A percentile compares a stretch with the other conserved stretches of the same genome.
These are phyloP conservation scores for Sterna hirundo DNA, from an alignment of 2,113 vertebrate species.

Conservation along the genomic window DNA sequence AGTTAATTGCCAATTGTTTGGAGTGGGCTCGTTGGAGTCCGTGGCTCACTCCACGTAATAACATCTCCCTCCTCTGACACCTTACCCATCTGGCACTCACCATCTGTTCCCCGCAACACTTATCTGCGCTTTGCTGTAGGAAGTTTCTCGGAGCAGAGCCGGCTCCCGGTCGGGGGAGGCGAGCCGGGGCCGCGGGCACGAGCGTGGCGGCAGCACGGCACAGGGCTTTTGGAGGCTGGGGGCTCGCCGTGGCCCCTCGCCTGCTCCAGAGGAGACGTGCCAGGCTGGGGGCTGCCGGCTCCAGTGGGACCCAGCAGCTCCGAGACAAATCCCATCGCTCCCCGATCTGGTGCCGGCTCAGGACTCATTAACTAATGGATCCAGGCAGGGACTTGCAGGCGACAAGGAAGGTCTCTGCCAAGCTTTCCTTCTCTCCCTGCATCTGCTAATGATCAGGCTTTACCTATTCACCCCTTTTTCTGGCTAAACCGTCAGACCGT, in stretches of 20 bases:
- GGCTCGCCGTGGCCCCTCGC: rapidly evolving
- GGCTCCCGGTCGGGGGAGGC: too few relatives aligned
- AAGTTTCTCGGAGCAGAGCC: not conserved
- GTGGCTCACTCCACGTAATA: not conserved
- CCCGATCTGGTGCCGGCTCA: too few relatives aligned
- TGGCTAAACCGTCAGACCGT: not conserved
- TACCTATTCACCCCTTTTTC: not conserved
- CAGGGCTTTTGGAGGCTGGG: too few relatives aligned
- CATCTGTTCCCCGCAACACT: constrained; percentile 15
- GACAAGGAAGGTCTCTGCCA: not conserved
- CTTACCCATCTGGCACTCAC: constrained; percentile 33
- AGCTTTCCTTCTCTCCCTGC: not conserved
- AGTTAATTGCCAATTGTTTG: constrained; percentile 20
- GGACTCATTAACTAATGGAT: not conserved
- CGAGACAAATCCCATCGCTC: too few relatives aligned
- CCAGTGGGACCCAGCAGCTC: not conserved
- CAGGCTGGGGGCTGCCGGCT: not conserved
- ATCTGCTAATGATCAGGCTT: not conserved
- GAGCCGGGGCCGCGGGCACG: rapidly evolving
- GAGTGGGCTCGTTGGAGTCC: not conserved
- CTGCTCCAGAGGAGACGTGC: not conserved
- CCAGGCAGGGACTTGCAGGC: not conserved
- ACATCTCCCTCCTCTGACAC: not conserved
- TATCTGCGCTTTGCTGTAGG: not conserved
- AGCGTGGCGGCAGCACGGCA: not conserved